Evolutionary conservation across 2,888 invertebrate species (phyloP), one percentile per base, ranked within the genome.

Genomic region (Capitulum mitella): DNA sequence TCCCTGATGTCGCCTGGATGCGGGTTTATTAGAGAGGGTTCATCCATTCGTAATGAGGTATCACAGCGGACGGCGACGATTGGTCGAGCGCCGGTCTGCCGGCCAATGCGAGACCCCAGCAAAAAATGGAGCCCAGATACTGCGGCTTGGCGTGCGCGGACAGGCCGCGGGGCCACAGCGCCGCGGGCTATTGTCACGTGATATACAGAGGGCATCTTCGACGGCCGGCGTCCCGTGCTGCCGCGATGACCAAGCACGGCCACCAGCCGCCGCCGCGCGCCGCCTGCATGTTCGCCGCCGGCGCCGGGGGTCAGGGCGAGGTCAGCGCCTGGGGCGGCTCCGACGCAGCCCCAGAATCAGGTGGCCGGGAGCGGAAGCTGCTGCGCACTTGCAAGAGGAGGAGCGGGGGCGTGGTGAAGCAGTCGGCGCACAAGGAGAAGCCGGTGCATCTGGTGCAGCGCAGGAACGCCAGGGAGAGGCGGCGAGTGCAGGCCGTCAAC

Each of bases 401-500:
- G 5, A 32, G 79, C 76, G 79, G 78, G 76, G 77, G 48, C n/a
- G 79, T 74, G 61, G 84, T 83, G 81, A 83, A 84, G 81, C 86
- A 87, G 84, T 85, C 86, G 84, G 86, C 86, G 0, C 85, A 86
- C 83, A 85, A 87, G 79, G 87, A 89, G 82, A 89, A 89, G 83
- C 88, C 89, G 22, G 87, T 88, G 34, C 89, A 89, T 83, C 86
- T 89, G 80, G 90, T 90, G 80, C 89, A 88, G 29, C 83, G 86
- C 80, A 83, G 90, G 80, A 91, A 91, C 84, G 90, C 90, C 12
- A 85, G 91, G 77, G 90, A 91, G 85, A 84, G 90, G 82, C 85
- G 88, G 79, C 86, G 91, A 81, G 90, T 91, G 46, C 89, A 90
- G 84, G 90, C 90, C 26, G 90, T 91, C 81, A 91, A 91, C 85